Base-by-base conservation (phyloP, 2,113 vertebrate genomes). In the Balaeniceps rex region DNA sequence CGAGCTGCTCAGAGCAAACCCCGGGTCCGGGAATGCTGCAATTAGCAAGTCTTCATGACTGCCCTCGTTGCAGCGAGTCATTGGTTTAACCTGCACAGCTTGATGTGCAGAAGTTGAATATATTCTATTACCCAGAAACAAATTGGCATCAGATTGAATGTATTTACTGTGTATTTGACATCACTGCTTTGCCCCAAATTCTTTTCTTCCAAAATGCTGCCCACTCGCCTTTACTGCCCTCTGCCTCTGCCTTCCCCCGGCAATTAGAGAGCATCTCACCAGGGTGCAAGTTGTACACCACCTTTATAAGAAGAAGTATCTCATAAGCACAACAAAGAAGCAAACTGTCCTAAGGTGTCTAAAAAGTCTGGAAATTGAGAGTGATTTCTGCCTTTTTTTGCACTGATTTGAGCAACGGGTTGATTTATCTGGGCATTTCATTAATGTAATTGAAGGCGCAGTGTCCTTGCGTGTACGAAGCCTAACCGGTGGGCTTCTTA, bases 21-120 rank as follows among this genome's bases (percentile, higher is more conserved):
- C 10, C 0, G 0, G 13, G 14, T 7, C n/a, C 0, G 4, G 23
- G 9, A 47, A 4, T 13, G 11, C 44, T 26, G 19, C 68, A 47
- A 9, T 93, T 52, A 80, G 54, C 49, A 40, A 77, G 58, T 72
- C 47, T 72, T 63, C 54, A 47, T 52, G 49, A 42, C 69, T 78
- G 47, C 38, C 26, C 38, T 83, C 0, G 0, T 60, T 55, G 22
- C 63, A 23, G 1, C 4, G 31, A 60, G 46, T 54, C 21, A 6
- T 61, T 54, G 15, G 19, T 83, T 70, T 18, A 51, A 63, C 38
- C 29, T 65, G 34, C 1, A 1, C 3, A 21, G 24, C 34, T 54
- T 65, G 13, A 4, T 7, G 1, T 16, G 21, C 38, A 80, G 66
- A 38, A 49, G 36, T n/a, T 77, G 60, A 64, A 42, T 88, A 4